Conservation (phyloP, 2,113 vertebrate genomes). For the Sturnus vulgaris region DNA sequence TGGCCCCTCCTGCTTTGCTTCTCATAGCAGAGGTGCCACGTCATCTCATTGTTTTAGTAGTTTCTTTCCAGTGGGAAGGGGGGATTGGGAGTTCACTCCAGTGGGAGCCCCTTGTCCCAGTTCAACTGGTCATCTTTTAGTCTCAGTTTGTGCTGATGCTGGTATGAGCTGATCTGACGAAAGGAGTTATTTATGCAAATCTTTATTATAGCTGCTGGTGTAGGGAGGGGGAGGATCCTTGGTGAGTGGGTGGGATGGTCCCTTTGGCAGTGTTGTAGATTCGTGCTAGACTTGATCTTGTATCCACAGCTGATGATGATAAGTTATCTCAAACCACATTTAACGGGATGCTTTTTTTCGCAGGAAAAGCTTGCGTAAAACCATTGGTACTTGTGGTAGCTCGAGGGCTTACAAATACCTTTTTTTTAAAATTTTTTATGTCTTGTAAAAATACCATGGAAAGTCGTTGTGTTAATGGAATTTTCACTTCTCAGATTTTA, state of each 20-base stretch:
- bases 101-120: accelerated
- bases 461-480: not conserved
- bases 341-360: not conserved
- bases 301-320: not conserved
- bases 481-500: not conserved
- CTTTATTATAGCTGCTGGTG: not conserved
- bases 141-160: not conserved
- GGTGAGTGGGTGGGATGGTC: not conserved
- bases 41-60: not conserved
- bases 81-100: not conserved
- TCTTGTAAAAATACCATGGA: not conserved
- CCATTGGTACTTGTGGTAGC: not conserved
- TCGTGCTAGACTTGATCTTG: not conserved
- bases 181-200: not conserved
- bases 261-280: not conserved
- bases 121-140: not conserved
- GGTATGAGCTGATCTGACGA: not conserved
- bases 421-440: not conserved
- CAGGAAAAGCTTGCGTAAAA: not conserved
- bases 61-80: not conserved
- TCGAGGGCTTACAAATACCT: not conserved
- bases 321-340: not conserved
- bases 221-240: not conserved
- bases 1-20: not conserved
- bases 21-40: not conserved